Evolutionary conservation across 1,140 invertebrate genomes (phyloP).

Genomic region (Pararge aegeria): DNA sequence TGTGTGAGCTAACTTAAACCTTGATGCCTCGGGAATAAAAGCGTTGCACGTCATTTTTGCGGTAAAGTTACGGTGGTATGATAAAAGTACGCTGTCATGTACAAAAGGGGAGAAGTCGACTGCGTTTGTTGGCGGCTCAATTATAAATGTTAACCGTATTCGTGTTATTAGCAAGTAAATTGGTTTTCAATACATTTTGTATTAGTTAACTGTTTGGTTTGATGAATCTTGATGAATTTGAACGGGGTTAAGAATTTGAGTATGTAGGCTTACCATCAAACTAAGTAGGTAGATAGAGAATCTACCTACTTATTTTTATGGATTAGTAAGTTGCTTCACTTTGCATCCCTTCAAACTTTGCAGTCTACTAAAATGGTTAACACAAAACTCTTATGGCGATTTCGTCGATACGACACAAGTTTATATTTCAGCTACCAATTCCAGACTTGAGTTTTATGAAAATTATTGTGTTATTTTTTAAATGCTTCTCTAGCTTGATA

Average conservation of each 20-base stretch:
- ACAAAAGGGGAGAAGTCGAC: slow-evolving; percentile 24
- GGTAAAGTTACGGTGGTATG: slow-evolving; percentile 11
- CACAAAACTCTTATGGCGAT: too few species aligned
- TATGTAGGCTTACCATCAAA: background rate
- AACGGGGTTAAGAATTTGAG: background rate
- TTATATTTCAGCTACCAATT: too few species aligned
- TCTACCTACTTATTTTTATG: too few species aligned
- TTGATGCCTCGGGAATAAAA: background rate
- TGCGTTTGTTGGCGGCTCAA: slow-evolving; percentile 23
- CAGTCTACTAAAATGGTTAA: too few species aligned
- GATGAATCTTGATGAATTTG: background rate
- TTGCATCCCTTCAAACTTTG: too few species aligned
- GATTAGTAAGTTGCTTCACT: too few species aligned
- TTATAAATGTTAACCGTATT: slow-evolving; percentile 25
- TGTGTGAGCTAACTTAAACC: background rate
- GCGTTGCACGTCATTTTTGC: background rate
- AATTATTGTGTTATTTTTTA: too few species aligned
- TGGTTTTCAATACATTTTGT: slow-evolving; percentile 7
- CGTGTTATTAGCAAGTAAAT: slow-evolving; percentile 15
- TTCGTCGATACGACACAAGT: too few species aligned
- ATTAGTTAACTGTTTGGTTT: background rate
- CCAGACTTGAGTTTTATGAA: too few species aligned
- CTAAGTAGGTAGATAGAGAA: too few species aligned
- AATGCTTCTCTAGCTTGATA: too few species aligned
- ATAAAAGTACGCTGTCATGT: slow-evolving; percentile 27